A percentile compares a stretch with the other conserved stretches of the same genome.
These are phyloP conservation scores for Nyctereutes procyonoides DNA, from an alignment of 2,113 vertebrate species.

Conservation along the genomic window DNA sequence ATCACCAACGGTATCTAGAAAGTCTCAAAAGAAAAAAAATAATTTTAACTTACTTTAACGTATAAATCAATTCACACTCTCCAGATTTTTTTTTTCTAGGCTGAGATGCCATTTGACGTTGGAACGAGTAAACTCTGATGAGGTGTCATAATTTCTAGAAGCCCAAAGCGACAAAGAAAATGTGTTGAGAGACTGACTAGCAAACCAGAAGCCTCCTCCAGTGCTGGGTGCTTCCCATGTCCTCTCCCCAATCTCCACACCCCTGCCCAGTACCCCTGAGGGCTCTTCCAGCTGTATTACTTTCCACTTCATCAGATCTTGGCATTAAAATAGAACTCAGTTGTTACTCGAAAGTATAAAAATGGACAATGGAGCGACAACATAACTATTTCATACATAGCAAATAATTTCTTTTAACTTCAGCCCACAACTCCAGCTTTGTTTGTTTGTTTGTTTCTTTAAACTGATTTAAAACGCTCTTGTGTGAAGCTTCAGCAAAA, in stretches of 20 bases:
- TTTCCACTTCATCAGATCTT: neutral
- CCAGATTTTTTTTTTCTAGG: neutral
- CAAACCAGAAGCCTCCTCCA: too few relatives aligned
- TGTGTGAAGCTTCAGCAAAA: neutral
- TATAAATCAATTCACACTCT: neutral
- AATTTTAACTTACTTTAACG: neutral
- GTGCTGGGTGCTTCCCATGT: neutral
- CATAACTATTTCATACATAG: neutral
- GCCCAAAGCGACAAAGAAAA: neutral
- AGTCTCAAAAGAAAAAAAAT: slow-evolving; percentile 19
- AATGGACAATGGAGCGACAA: neutral
- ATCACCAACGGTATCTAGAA: neutral
- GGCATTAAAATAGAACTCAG: neutral
- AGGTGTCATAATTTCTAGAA: neutral
- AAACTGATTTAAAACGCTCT: neutral
- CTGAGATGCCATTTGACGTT: neutral
- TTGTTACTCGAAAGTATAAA: neutral
- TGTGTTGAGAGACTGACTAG: neutral
- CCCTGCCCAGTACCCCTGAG: neutral
- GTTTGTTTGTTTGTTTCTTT: neutral
- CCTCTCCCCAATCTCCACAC: neutral
- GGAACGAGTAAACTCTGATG: neutral
- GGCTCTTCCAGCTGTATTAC: neutral
- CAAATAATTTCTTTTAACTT: neutral
- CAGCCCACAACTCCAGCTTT: neutral